Conservation (phyloP, 2,797 vertebrate species). For the Myotis vivesi region DNA sequence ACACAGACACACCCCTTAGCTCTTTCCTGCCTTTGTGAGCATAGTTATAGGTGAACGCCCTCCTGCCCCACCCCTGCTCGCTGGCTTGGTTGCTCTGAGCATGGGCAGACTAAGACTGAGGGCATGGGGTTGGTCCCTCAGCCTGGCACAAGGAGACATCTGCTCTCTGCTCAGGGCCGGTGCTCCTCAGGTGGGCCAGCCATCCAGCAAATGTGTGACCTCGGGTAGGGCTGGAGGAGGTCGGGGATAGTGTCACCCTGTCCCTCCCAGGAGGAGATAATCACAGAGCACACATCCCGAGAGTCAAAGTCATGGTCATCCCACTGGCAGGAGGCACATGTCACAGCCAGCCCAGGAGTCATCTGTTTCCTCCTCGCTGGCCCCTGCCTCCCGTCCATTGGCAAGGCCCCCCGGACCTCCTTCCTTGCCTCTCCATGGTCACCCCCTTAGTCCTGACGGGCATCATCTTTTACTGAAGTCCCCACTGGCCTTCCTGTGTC, state of each 20-base stretch:
- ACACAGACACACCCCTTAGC: neutral
- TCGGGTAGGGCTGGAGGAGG: neutral
- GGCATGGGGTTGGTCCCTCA: neutral
- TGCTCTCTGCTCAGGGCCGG: neutral
- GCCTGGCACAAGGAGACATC: neutral
- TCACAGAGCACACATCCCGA: neutral
- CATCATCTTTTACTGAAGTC: accelerated
- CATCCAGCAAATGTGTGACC: neutral
- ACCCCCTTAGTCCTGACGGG: neutral
- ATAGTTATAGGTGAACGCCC: too few relatives aligned
- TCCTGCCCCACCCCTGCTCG: neutral
- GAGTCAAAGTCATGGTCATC: neutral
- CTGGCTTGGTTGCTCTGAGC: neutral
- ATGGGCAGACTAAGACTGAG: neutral
- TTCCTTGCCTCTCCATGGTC: neutral
- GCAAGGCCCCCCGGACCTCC: neutral
- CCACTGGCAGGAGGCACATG: neutral
- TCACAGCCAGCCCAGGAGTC: neutral
- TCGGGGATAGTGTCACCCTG: neutral
- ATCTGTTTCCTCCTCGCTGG: neutral
- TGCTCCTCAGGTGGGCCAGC: neutral
- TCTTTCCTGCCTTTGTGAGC: neutral
- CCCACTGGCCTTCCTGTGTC: neutral
- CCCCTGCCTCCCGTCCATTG: neutral
- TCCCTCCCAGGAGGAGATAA: neutral